Conservation (phyloP, 1,140 invertebrate genomes). For the Pachypsylla venusta region DNA sequence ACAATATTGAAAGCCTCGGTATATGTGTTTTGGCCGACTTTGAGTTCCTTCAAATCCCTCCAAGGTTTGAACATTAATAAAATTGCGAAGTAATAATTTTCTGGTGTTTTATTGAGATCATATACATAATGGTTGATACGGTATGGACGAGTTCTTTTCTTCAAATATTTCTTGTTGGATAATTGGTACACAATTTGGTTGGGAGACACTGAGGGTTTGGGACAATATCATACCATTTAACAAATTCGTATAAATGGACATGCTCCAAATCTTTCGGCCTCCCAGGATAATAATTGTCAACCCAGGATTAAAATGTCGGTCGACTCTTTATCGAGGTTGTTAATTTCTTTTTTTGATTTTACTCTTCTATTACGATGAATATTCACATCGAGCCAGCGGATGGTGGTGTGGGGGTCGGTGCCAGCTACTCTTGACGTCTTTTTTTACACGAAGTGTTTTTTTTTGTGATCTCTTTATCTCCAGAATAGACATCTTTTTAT, state of each 20-base stretch:
- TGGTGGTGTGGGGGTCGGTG: constrained; percentile 22
- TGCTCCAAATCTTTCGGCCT: constrained; percentile 22
- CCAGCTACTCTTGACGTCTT: too few relatives aligned
- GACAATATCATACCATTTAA: constrained; percentile 3
- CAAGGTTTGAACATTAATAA: constrained; percentile 18
- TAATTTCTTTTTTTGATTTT: constrained; percentile 20
- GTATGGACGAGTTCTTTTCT: constrained; percentile 13
- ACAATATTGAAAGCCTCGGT: too few relatives aligned
- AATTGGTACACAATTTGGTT: background rate
- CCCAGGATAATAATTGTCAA: constrained; percentile 25
- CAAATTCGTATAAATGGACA: constrained; percentile 22
- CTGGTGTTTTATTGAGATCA: constrained; percentile 10
- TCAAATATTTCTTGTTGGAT: constrained; percentile 20
- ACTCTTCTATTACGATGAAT: constrained; percentile 19
- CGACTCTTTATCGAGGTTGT: constrained; percentile 20
- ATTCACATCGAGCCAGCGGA: constrained; percentile 23
- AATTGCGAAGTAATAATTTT: constrained; percentile 12
- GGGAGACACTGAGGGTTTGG: background rate
- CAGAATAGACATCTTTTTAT: too few relatives aligned
- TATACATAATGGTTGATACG: constrained; percentile 11
- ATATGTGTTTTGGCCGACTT: too few relatives aligned
- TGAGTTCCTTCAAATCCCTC: background rate
- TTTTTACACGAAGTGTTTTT: too few relatives aligned
- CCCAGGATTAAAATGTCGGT: constrained; percentile 22
- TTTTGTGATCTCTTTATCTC: too few relatives aligned